Evolutionary conservation across 2,113 vertebrate species (phyloP), one percentile per base, ranked within the genome.

Genomic region (Sigmodon hispidus): DNA sequence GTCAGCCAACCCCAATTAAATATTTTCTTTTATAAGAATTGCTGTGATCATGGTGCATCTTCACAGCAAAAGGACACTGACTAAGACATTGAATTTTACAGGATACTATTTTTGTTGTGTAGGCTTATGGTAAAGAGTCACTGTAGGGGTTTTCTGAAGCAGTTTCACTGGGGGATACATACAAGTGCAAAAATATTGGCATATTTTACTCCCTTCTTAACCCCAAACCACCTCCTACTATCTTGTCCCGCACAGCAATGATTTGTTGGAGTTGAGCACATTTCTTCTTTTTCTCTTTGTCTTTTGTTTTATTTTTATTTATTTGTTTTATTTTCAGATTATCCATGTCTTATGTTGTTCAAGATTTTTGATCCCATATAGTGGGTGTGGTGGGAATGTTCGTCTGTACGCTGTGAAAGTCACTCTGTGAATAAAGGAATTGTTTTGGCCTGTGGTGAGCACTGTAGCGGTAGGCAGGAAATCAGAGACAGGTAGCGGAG

Each of bases 291-390:
- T 11, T 81, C 6, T 85, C 1, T 67, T 16, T 24, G 6, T 88
- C n/a, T n/a, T 88, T 90, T 86, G 34, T 95, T 79, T 9, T n/a
- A 69, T 84, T 93, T 93, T 72, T n/a, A n/a, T n/a, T n/a, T n/a
- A n/a, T 88, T 90, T 86, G 34, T 95, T 79, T 9, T n/a, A 69
- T 84, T 93, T 93, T 72, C 63, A 15, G 24, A 15, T 17, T 81
- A 50, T 55, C 8, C 45, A 0, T 87, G 34, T 65, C 22, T 61
- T n/a, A n/a, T n/a, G n/a, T n/a, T n/a, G n/a, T n/a, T n/a, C n/a
- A n/a, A n/a, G n/a, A n/a, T n/a, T n/a, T n/a, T n/a, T n/a, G n/a
- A n/a, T n/a, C n/a, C n/a, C n/a, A n/a, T n/a, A n/a, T n/a, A n/a
- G n/a, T n/a, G n/a, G n/a, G n/a, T n/a, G n/a, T n/a, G n/a, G n/a